A percentile compares a stretch with the other conserved stretches of the same genome.
These are phyloP conservation scores for Leptopilina boulardi DNA, from an alignment of 1,140 invertebrate species.

Conservation along the genomic window DNA sequence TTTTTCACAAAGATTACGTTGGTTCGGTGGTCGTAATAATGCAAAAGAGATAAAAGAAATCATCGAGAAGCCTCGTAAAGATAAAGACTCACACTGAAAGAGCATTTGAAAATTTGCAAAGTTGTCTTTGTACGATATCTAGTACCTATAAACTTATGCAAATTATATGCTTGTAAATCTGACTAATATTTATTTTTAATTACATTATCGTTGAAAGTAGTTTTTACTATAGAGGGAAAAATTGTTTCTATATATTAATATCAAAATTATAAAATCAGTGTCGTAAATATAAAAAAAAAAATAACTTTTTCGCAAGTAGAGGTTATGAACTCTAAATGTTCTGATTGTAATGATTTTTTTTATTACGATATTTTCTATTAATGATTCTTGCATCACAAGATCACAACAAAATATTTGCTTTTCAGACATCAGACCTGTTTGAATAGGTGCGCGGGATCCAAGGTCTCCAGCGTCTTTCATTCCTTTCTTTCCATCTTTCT, in stretches of 20 bases:
- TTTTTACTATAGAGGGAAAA: not conserved
- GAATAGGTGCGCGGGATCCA: constrained; percentile 27
- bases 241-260: not conserved
- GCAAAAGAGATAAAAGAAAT: constrained; percentile 24
- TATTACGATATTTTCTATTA: not conserved
- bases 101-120: constrained; percentile 22
- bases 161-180: constrained; percentile 2
- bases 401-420: constrained; percentile 32
- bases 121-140: constrained; percentile 16
- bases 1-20: not conserved
- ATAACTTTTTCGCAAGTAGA: not conserved
- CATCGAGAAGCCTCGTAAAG: constrained; percentile 30
- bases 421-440: constrained; percentile 25
- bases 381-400: constrained; percentile 29
- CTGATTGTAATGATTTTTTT: no score
- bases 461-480: constrained; percentile 25
- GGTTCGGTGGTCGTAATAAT: not conserved
- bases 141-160: constrained; percentile 23
- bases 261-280: no score
- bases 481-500: constrained; percentile 24
- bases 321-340: no score
- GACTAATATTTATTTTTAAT: not conserved
- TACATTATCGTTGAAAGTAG: no score
- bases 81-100: constrained; percentile 14
- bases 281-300: not conserved